Evolutionary conservation across 2,797 vertebrate genomes (phyloP), one percentile per base, ranked within the genome.

Genomic region (Eulemur mongoz): DNA sequence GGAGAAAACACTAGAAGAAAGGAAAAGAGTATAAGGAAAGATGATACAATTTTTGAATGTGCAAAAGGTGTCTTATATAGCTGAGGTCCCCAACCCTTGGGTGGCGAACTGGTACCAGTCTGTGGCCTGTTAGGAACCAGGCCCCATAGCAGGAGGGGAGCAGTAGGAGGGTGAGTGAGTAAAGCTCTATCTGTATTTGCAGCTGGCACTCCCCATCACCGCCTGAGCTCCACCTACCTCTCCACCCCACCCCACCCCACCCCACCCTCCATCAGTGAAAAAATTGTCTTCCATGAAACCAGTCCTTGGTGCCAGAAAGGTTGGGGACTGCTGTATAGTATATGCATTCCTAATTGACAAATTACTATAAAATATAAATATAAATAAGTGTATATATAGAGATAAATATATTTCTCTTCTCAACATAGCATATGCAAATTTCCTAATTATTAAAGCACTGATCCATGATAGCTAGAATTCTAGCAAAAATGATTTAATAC

Each of bases 401-500:
- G 14, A 54, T 15, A 78, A 88, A 73, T 20, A 43, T 22, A 48
- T 73, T 57, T 65, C 11, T 84, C 76, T 89, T 82, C 23, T 94
- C 48, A 79, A 18, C 30, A 93, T 30, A 67, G 35, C 70, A 86
- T 82, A 63, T 61, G 45, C 10, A 90, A 1, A 67, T 89, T 45
- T 95, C 22, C 13, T 4, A 22, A 70, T 85, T 78, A 17, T 92
- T 95, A 82, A 82, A 91, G 93, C 89, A 87, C 13, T 59, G 3
- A 43, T 78, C 45, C 89, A 2, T 91, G 61, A 92, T 3, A 86
- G 7, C 23, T 78, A 45, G 61, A 83, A 45, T 78, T 13, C 32
- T 73, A 96, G 70, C 30, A 73, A 94, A 95, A 82, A 43, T 61
- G 15, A 94, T 61, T 73, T 82, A 86, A 43, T 72, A 89, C 22